Base-by-base conservation (phyloP, 2,888 invertebrate genomes). In the Helicoverpa assulta region DNA sequence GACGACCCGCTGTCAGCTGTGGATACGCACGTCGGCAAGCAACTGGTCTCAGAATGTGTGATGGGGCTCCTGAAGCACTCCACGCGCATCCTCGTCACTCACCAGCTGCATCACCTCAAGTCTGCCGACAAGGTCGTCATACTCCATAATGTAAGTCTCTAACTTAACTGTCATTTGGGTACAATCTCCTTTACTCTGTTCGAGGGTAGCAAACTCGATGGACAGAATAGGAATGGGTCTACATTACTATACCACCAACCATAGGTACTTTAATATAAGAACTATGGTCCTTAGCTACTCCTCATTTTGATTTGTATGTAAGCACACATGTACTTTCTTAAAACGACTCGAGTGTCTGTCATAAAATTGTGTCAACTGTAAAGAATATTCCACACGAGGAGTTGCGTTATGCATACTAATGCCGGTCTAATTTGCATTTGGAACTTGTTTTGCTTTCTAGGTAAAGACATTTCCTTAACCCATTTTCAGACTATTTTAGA, bases 1-100 rank as follows among this genome's bases (percentile, higher is more conserved):
- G 98, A 98, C 87, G 98, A 98, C 87, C 98, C 98, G 5, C 92
- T 98, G 26, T 97, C 97, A 26, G 98, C 98, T 0, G 98, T 98
- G 14, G 98, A 98, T 90, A 96, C 97, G 0, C 96, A 97, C 81
- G 98, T 98, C 1, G 97, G 97, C 29, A 96, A 96, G 81, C 97
- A 97, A 84, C 93, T 98, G 26, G 97, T 98, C 82, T 95, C 97
- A 12, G 96, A 97, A 89, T 98, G 97, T 76, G 96, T 98, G 47
- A 94, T 93, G 81, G 96, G 96, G 0, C 93, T 96, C 62, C 92
- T 98, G 71, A 92, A 94, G 16, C 93, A 97, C 72, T 96, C 97
- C 86, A 97, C 98, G 2, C 95, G 97, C 33, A 96, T 98, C 75
- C 96, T 98, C 12, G 97, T 98, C 70, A 98, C 98, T 0, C 98